Evolutionary conservation across 2,888 invertebrate species (phyloP), one percentile per base, ranked within the genome.

Genomic region (Scaptomyza flava): DNA sequence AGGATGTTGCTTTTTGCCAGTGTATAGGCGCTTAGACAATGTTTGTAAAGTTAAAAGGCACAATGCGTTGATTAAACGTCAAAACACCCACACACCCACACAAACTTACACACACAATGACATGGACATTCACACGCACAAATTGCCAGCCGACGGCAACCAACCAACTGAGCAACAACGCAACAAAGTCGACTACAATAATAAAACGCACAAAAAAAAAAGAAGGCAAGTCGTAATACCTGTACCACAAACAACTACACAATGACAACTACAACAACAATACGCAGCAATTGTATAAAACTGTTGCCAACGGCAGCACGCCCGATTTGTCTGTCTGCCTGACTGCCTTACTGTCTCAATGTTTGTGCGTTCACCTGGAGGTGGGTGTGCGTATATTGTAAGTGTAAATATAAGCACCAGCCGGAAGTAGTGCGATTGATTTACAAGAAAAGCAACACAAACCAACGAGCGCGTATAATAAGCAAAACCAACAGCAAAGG

Each of bases 401-500:
- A 56, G 70, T 63, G 66, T 56, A 67, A 68, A 65, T 76, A 67
- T 70, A 52, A 53, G 45, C 61, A 54, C 46, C 52, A 20, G 68
- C 62, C 80, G 87, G 87, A 88, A 86, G 78, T 86, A 88, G 89
- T 88, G 87, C 80, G 87, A 82, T 82, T 88, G 87, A 82, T 82
- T 88, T 86, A 88, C 87, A 80, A 69, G 82, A 68, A 64, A 61
- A 58, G 53, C 50, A 54, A 58, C 57, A 33, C 41, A 17, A 9
- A 8, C 38, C 7, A 60, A 58, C 57, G 62, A 64, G 52, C 77
- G 62, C 69, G 75, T 70, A 87, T 81, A 87, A 87, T 81, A 78
- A 81, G 85, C 77, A 68, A 76, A 54, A 30, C 46, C 54, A 53
- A 66, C 65, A 53, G 38, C 48, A 64, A 54, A 46, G 51, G 17